Evolutionary conservation across 2,797 vertebrate genomes (phyloP).

Genomic region (Lates japonicus): DNA sequence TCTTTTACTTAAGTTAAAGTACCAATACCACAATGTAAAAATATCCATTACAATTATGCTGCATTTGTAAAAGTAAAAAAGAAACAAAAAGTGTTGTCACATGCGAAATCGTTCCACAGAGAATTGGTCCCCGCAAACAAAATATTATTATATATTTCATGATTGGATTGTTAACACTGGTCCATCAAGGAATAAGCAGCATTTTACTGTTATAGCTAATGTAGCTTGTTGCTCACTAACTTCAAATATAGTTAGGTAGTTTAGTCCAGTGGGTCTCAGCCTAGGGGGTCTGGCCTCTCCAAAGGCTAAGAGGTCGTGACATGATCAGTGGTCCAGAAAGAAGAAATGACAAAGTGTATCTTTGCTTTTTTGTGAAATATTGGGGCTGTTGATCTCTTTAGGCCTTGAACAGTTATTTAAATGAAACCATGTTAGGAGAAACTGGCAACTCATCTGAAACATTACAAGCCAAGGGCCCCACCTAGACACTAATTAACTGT

Average conservation of each 20-base stretch:
- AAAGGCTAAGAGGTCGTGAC: neutral
- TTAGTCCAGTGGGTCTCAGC: neutral
- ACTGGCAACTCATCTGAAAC: no score
- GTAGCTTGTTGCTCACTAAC: no score
- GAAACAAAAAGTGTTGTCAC: no score
- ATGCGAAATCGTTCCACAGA: no score
- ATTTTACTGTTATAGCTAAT: neutral
- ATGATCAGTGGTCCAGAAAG: neutral
- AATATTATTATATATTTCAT: no score
- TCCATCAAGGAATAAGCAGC: neutral
- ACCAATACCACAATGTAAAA: no score
- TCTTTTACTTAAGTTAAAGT: no score
- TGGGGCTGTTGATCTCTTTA: neutral
- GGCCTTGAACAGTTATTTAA: neutral
- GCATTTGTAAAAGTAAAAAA: neutral
- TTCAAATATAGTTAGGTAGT: no score
- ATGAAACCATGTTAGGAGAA: neutral
- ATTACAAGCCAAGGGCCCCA: no score
- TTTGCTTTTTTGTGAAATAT: neutral
- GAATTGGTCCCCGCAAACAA: no score
- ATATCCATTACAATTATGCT: no score
- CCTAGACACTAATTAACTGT: no score
- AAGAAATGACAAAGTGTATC: neutral
- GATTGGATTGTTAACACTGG: neutral
- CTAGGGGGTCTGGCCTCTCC: neutral